Evolutionary conservation across 2,888 invertebrate species (phyloP), one percentile per base, ranked within the genome.

Genomic region (Ophonus ardosiacus): DNA sequence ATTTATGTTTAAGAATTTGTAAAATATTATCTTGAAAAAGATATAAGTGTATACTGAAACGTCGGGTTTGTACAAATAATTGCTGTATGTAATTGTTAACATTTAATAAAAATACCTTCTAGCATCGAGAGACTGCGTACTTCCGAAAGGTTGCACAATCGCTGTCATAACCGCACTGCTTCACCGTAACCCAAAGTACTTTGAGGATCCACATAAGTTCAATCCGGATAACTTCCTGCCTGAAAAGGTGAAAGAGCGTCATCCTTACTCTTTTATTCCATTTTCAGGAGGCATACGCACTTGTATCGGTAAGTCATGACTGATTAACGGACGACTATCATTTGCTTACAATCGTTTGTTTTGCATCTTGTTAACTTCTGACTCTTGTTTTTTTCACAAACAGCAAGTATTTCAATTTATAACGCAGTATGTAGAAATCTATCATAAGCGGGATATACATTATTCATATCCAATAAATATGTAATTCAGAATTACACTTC

Each of bases 201-300:
- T 93, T 89, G 92, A 94, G 79, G 93, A 95, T 86, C 95, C 96
- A 0, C 91, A 94, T 4, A 92, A 92, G 57, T 96, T 96, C 90
- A 92, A 96, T 89, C 96, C 96, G 0, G 88, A 96, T 88, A 95
- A 95, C 89, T 96, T 96, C 92, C 90, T 95, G 56, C 95, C 95
- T 0, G 95, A 96, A 88, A 94, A 93, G 84, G 94, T 94, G 17
- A 93, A 94, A 71, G 93, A 94, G 86, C 92, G 96, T 68, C 95
- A 96, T 87, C 95, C 95, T 88, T 96, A 95, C 89, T 94, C 95
- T 87, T 96, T 93, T 88, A 94, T 96, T 51, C 96, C 96, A 0
- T 96, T 96, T 92, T 95, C 95, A 71, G 95, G 95, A 51, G 96
- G 96, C 7, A 95, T 95, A 0, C 93, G 95, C 86, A 95, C 95